These are phyloP conservation scores for Nymphalis c-album DNA, from an alignment of 2,888 invertebrate species.

Conservation along the genomic window DNA sequence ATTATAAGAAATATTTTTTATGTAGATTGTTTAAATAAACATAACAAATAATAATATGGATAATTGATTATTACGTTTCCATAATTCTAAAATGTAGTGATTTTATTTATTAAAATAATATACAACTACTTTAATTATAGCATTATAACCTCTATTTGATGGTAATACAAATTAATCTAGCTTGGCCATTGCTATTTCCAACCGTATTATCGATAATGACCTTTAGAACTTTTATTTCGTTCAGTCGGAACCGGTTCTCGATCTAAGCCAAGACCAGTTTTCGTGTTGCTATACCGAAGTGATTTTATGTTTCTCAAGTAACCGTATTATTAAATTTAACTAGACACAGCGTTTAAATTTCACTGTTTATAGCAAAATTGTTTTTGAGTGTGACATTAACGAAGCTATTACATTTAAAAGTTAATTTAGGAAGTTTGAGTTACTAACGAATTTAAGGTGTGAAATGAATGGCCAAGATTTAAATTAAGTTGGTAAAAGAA, in stretches of 20 bases:
- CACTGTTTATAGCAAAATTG: neutral
- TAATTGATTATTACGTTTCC: slow-evolving; percentile 1
- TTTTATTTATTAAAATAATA: neutral
- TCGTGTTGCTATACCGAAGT: slow-evolving; percentile 42
- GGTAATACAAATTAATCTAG: slow-evolving; percentile 21
- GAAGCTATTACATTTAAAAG: neutral
- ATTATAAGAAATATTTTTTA: neutral
- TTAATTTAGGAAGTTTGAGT: neutral
- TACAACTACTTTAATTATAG: neutral
- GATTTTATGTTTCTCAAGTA: slow-evolving; percentile 39
- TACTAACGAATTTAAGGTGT: neutral
- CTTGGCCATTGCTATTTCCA: slow-evolving; percentile 24
- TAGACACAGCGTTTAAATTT: slow-evolving; percentile 25
- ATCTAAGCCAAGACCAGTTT: slow-evolving; percentile 44
- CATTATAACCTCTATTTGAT: neutral
- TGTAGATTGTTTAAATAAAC: neutral
- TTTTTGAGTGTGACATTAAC: neutral
- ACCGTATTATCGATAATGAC: slow-evolving; percentile 49
- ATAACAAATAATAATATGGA: neutral
- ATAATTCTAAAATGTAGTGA: neutral
- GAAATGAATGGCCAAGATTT: slow-evolving; percentile 13
- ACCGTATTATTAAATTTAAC: slow-evolving; percentile 40
- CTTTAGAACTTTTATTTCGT: slow-evolving; percentile 52
- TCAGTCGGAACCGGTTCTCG: slow-evolving; percentile 48
- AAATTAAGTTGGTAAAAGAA: slow-evolving; percentile 5